Evolutionary conservation across 2,888 invertebrate genomes (phyloP).

Genomic region (Geotrupes spiniger): DNA sequence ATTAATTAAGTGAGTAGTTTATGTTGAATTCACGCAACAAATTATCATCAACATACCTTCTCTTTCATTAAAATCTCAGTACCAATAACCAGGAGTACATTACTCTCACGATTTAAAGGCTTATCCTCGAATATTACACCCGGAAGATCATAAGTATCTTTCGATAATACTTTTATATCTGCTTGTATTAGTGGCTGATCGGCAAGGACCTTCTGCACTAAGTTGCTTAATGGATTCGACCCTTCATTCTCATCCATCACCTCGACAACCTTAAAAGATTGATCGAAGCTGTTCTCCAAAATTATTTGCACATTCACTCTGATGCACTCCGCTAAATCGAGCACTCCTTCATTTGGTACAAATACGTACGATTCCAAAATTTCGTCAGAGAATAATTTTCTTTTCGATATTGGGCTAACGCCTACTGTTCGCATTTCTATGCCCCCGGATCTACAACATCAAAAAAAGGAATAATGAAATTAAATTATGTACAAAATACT

Average conservation of each 20-base stretch:
- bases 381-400: slow-evolving; percentile 66
- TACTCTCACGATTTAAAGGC: slow-evolving; percentile 49
- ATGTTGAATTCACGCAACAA: too few species aligned
- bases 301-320: slow-evolving; percentile 66
- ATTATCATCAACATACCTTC: background rate
- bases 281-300: slow-evolving; percentile 65
- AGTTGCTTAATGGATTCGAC: slow-evolving; percentile 50
- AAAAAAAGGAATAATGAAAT: too few species aligned
- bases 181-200: slow-evolving; percentile 70
- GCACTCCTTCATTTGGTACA: slow-evolving; percentile 55
- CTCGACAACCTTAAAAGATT: slow-evolving; percentile 62
- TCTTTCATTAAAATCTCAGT: slow-evolving; percentile 14
- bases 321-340: slow-evolving; percentile 46
- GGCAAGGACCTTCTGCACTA: slow-evolving; percentile 59
- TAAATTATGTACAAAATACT: slow-evolving; percentile 55
- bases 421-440: slow-evolving; percentile 75
- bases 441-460: slow-evolving; percentile 34
- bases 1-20: too few species aligned
- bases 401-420: slow-evolving; percentile 70
- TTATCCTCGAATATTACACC: slow-evolving; percentile 61
- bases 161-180: slow-evolving; percentile 59
- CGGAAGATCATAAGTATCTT: slow-evolving; percentile 52
- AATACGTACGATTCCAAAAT: slow-evolving; percentile 75
- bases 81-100: slow-evolving; percentile 34
- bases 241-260: slow-evolving; percentile 4